Percentiles rank a stretch among this genome's conserved stretches.
phyloP scores from a whole-genome alignment of 2,113 vertebrate genomes.

The Physeter macrocephalus region DNA sequence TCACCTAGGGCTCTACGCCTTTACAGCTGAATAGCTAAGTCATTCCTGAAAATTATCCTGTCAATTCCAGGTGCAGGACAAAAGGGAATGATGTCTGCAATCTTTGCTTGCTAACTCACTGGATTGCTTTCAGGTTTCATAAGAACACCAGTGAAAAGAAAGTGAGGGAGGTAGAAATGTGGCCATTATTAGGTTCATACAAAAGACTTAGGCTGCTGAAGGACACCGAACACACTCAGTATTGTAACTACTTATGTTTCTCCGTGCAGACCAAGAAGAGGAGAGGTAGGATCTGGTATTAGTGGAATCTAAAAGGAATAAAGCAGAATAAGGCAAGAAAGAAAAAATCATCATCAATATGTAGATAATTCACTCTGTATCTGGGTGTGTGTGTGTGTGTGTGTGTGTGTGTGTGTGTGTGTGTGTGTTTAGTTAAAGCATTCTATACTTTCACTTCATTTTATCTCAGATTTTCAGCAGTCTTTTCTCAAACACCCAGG shows the following conservation, averaged over 20 bases:
- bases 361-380: not conserved
- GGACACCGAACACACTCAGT: not conserved
- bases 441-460: not conserved
- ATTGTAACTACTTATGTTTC: not conserved
- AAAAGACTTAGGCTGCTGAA: not conserved
- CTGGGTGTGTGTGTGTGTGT: not conserved
- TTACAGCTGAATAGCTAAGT: not conserved
- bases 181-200: not conserved
- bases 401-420: not conserved
- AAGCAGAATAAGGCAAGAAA: not conserved
- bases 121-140: not conserved
- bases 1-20: not conserved
- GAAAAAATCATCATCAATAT: not conserved
- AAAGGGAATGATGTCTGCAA: not conserved
- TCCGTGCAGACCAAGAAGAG: not conserved
- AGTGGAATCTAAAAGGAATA: not conserved
- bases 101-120: slow-evolving; percentile 3
- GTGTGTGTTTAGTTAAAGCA: not conserved
- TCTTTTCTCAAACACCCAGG: not conserved
- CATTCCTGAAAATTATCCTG: not conserved
- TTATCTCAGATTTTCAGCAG: not conserved
- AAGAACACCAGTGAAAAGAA: not conserved
- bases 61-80: not conserved
- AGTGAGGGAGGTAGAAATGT: not conserved
- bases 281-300: not conserved